Evolutionary conservation across 2,888 invertebrate genomes (phyloP).

Genomic region (Diadromus collaris): DNA sequence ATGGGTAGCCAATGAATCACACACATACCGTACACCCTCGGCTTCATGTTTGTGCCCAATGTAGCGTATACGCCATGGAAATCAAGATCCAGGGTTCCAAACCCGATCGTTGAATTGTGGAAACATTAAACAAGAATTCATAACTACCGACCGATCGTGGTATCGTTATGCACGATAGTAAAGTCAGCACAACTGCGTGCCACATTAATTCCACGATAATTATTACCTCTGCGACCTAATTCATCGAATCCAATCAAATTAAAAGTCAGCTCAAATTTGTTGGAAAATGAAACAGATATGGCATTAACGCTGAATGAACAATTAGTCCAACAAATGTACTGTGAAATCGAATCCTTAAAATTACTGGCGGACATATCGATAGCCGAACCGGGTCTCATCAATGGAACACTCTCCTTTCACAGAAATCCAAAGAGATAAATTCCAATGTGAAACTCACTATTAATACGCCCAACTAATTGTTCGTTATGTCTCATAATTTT

Average conservation of each 20-base stretch:
- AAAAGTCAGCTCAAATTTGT: neutral
- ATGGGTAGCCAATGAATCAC: neutral
- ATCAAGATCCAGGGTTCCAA: neutral
- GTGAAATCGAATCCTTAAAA: neutral
- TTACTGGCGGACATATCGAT: neutral
- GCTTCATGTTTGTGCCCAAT: neutral
- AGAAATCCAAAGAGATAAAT: neutral
- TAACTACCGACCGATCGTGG: too few relatives aligned
- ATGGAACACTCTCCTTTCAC: neutral
- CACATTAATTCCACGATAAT: neutral
- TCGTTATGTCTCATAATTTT: neutral
- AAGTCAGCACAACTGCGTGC: neutral
- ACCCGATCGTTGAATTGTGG: neutral
- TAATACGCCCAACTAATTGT: neutral
- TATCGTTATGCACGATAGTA: neutral
- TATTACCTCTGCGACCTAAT: neutral
- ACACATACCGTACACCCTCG: neutral
- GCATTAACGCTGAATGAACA: neutral
- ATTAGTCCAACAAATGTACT: neutral
- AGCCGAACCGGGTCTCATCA: neutral
- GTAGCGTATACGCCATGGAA: neutral
- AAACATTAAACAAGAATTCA: neutral
- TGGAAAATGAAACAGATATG: neutral
- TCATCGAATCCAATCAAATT: neutral
- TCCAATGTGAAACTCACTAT: neutral